Evolutionary conservation across 2,797 vertebrate species (phyloP).

Genomic region (Fratercula arctica): DNA sequence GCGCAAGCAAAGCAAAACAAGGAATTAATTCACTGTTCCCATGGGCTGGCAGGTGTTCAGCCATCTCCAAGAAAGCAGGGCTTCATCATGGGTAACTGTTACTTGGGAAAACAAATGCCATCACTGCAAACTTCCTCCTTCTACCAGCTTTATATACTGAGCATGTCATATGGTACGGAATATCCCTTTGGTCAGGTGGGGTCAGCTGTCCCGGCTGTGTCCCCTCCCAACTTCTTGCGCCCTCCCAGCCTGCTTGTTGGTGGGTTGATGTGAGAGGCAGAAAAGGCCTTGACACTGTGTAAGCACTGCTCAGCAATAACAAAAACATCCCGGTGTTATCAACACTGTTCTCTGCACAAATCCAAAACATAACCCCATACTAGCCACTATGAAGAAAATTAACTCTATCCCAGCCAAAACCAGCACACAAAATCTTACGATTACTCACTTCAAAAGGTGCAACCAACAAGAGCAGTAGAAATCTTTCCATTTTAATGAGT

Average conservation of each 20-base stretch:
- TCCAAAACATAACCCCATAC: neutral
- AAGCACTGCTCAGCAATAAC: neutral
- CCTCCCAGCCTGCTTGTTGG: neutral
- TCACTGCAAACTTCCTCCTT: neutral
- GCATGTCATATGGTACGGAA: too few species aligned
- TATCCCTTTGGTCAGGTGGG: neutral
- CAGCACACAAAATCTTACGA: neutral
- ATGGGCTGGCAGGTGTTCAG: neutral
- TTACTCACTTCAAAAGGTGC: neutral
- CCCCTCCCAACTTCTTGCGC: neutral
- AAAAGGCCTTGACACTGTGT: neutral
- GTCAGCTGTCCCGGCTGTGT: neutral
- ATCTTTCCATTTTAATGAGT: neutral
- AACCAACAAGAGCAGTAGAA: neutral
- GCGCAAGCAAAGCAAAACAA: neutral
- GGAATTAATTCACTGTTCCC: neutral
- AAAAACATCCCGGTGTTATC: neutral
- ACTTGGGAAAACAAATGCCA: neutral
- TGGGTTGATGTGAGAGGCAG: neutral
- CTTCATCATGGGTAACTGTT: neutral
- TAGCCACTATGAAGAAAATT: neutral
- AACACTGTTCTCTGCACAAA: neutral
- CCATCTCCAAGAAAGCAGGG: neutral
- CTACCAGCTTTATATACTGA: neutral
- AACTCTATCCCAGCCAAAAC: neutral